phyloP scores from a whole-genome alignment of 92 coral and sea anemone species.

The Muricea muricata region DNA sequence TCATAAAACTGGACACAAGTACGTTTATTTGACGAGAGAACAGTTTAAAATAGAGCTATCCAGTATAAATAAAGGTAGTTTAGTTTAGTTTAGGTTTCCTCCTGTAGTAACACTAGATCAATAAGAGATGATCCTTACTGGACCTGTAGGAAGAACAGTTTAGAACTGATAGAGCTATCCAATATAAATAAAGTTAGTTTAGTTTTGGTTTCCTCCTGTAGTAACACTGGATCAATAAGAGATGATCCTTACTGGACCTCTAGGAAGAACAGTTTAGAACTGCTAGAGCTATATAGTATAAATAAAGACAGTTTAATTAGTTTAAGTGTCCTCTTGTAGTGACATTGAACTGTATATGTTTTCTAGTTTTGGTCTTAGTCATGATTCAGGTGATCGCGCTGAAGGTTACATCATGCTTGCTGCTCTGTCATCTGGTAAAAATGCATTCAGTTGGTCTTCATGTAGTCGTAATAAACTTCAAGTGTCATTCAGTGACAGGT shows the following conservation, averaged over 20 bases:
- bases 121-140: too few species aligned
- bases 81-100: too few species aligned
- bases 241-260: background rate
- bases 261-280: background rate
- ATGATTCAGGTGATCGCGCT: slow-evolving; percentile 71
- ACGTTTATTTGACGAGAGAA: too few species aligned
- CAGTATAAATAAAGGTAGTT: too few species aligned
- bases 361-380: slow-evolving; percentile 71
- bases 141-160: too few species aligned
- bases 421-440: slow-evolving; percentile 60
- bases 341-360: too few species aligned
- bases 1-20: slow-evolving; percentile 96
- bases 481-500: slow-evolving; percentile 16
- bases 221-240: background rate
- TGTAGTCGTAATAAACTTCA: slow-evolving; percentile 64
- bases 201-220: too few species aligned
- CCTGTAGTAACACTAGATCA: too few species aligned
- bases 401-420: slow-evolving; percentile 80
- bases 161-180: too few species aligned
- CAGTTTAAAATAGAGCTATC: background rate
- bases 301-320: too few species aligned
- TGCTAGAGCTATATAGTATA: too few species aligned
- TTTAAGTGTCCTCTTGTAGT: background rate
- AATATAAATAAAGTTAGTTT: too few species aligned
- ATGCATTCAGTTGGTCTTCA: slow-evolving; percentile 80